Base-by-base conservation (phyloP, 2,888 invertebrate genomes). In the Tortricodes alternella region DNA sequence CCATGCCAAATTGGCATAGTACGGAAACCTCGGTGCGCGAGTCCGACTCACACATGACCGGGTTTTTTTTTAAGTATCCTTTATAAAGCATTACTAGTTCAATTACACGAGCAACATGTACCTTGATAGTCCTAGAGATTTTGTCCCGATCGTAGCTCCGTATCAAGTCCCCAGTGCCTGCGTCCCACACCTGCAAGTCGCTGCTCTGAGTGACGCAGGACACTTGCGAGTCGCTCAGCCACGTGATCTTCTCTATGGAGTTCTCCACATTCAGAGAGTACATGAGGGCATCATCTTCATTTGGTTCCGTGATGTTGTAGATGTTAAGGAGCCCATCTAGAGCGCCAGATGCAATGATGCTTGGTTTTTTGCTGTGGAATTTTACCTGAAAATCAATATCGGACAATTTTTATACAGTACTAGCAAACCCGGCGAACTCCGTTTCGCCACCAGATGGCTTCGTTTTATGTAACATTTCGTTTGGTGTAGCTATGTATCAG, bases 241-340 rank as follows among this genome's bases (percentile, higher is more conserved):
- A 95, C 11, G 86, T 76, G 1, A 95, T 66, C 62, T 89, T 92
- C 62, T 93, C 94, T 49, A 97, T 93, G 9, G 96, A 94, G 58
- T 94, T 95, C 71, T 95, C 95, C 0, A 95, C 93, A 73, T 97
- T 97, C 21, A 97, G 87, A 0, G 96, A 95, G 67, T 93, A 94
- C 9, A 86, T 83, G 1, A 98, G 85, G 0, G 98, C 97, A 67
- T 96, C 95, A 55, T 97, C 96, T 84, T 98, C 98, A 0, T 81
- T 86, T 0, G 86, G 69, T 73, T 96, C 92, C 44, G 92, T 91
- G 16, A 98, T 89, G 78, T 98, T 95, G 80, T 94, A 98, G 2
- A 96, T 74, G 82, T 98, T 98, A 1, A 98, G 92, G 11, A 98
- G 89, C 0, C 97, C 97, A 80, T 98, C 98, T 0, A 93, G 92